Conservation (phyloP, 2,888 invertebrate species). For the Bursaphelenchus okinawaensis region DNA sequence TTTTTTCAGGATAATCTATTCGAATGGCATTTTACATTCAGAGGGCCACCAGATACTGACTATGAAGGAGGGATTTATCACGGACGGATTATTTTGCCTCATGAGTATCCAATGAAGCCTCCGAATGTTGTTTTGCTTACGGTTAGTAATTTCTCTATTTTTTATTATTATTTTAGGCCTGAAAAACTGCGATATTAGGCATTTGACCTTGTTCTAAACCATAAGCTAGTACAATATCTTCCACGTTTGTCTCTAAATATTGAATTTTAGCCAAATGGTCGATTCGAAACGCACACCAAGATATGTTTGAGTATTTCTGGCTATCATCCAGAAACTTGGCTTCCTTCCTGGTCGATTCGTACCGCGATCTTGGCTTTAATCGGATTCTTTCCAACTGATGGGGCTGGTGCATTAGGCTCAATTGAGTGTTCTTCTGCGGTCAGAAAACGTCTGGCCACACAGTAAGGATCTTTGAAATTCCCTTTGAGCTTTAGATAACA, state of each 20-base stretch:
- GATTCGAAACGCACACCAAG: conserved; percentile 86
- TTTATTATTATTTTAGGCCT: no score
- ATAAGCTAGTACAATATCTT: no score
- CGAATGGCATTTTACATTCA: conserved; percentile 93
- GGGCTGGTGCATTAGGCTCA: conserved; percentile 82
- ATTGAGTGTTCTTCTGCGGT: conserved; percentile 81
- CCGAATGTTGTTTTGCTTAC: conserved; percentile 87
- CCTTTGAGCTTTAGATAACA: conserved; percentile 4
- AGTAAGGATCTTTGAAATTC: conserved; percentile 60
- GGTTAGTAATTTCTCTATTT: conserved; percentile 61
- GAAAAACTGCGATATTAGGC: no score
- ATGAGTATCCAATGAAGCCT: conserved; percentile 94
- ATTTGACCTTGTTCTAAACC: no score
- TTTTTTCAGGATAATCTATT: conserved; percentile 74
- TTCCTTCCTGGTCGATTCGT: conserved; percentile 90
- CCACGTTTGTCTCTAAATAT: no score
- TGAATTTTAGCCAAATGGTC: conserved; percentile 73
- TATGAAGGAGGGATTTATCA: conserved; percentile 85
- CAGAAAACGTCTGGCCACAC: conserved; percentile 73
- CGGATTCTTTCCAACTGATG: conserved; percentile 86
- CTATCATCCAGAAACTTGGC: conserved; percentile 95
- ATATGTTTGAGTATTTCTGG: conserved; percentile 91
- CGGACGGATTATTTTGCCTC: conserved; percentile 80
- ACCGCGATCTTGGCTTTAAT: conserved; percentile 84
- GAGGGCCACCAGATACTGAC: conserved; percentile 79